A percentile compares a stretch with the other conserved stretches of the same genome.
Evolutionary conservation across 2,888 invertebrate species (phyloP).

Genomic region (Lasioglossum marginatum): DNA sequence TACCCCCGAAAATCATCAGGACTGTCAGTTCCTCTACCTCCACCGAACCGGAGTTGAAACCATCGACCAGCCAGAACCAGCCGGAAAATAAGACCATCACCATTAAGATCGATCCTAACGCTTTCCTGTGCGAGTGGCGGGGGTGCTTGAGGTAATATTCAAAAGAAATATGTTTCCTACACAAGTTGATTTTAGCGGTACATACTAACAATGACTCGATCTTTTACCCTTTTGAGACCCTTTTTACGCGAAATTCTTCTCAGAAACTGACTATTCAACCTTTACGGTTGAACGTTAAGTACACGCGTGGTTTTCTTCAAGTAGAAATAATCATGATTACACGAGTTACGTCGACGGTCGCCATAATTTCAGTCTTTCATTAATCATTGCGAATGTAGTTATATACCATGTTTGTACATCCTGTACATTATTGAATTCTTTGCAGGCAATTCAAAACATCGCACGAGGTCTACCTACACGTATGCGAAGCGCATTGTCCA

Average conservation of each 20-base stretch:
- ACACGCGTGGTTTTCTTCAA: too few species aligned
- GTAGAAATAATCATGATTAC: too few species aligned
- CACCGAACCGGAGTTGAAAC: slow-evolving; percentile 75
- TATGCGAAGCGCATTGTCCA: slow-evolving; percentile 93
- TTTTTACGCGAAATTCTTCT: too few species aligned
- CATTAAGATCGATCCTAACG: slow-evolving; percentile 83
- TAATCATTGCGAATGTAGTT: too few species aligned
- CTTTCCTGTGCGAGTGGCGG: slow-evolving; percentile 94
- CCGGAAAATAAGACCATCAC: slow-evolving; percentile 81
- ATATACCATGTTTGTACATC: not conserved
- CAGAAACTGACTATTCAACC: too few species aligned
- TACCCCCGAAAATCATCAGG: slow-evolving; percentile 74
- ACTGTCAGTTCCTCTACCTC: slow-evolving; percentile 78
- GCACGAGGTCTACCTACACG: slow-evolving; percentile 94
- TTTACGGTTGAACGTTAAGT: too few species aligned
- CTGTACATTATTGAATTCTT: not conserved
- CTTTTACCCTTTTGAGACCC: too few species aligned
- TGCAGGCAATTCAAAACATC: slow-evolving; percentile 90
- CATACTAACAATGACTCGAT: too few species aligned
- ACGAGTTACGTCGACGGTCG: too few species aligned
- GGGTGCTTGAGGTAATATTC: slow-evolving; percentile 89
- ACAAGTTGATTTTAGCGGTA: not conserved
- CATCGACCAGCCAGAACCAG: slow-evolving; percentile 71
- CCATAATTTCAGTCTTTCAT: too few species aligned
- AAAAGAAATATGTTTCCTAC: not conserved